Conservation (phyloP, 2,113 vertebrate species). For the Oreocharis arfaki region DNA sequence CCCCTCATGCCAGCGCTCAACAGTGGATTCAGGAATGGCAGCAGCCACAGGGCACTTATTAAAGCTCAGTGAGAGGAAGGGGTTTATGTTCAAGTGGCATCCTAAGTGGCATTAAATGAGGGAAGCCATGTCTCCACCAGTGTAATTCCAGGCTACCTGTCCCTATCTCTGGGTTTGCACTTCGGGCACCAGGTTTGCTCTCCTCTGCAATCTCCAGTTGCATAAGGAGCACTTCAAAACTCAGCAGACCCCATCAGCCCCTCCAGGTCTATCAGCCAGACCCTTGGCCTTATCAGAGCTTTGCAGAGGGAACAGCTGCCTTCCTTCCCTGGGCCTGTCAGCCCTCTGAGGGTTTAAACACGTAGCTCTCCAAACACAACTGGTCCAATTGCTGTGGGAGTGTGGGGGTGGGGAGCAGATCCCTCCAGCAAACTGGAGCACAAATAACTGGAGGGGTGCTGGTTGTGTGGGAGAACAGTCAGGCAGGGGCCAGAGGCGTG, state of each 20-base stretch:
- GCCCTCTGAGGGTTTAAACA: background rate
- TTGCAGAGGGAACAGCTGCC: background rate
- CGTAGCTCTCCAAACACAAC: background rate
- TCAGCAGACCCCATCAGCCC: background rate
- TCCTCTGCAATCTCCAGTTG: background rate
- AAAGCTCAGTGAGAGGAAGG: background rate
- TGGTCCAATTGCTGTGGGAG: background rate
- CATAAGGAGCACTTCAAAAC: background rate
- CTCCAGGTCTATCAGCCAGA: background rate
- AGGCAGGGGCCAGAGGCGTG: accelerated
- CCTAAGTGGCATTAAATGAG: background rate
- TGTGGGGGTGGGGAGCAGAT: background rate
- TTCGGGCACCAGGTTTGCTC: background rate
- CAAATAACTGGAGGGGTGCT: background rate
- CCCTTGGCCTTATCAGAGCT: background rate
- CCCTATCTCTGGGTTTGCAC: background rate
- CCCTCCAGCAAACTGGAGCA: background rate
- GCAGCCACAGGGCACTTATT: background rate
- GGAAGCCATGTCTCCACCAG: background rate
- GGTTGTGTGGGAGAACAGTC: background rate
- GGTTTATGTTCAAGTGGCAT: background rate
- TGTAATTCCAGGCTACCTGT: background rate
- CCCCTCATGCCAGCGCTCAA: accelerated
- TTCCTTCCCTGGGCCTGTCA: background rate
- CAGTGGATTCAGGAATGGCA: background rate